These are phyloP conservation scores for Pollachius pollachius DNA, from an alignment of 2,113 vertebrate species.

Conservation along the genomic window DNA sequence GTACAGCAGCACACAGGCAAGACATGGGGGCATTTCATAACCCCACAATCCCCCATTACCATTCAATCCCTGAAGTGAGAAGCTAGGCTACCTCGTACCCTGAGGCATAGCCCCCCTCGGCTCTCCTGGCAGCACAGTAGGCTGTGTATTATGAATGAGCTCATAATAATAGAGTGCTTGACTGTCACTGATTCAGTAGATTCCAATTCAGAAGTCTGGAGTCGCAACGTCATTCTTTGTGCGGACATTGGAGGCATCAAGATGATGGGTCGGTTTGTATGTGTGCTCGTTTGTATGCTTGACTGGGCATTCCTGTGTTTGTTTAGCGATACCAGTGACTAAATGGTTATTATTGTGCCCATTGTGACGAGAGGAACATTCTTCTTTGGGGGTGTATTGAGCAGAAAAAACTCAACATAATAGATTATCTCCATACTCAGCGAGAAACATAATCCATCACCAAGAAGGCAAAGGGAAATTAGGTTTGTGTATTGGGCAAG, in stretches of 20 bases:
- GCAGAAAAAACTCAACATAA: slow-evolving; percentile 53
- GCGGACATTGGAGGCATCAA: too few relatives aligned
- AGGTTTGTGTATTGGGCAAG: slow-evolving; percentile 25
- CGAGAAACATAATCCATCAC: slow-evolving; percentile 56
- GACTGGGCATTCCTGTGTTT: slow-evolving; percentile 12
- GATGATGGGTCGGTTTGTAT: background rate
- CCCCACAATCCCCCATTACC: background rate
- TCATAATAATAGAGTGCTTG: slow-evolving; percentile 11
- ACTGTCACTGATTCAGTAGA: too few relatives aligned
- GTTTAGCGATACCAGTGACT: slow-evolving; percentile 43
- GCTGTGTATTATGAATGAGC: too few relatives aligned
- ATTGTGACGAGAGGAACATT: slow-evolving; percentile 38
- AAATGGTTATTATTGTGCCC: slow-evolving; percentile 44
- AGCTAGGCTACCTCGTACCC: background rate
- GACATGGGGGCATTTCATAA: too few relatives aligned
- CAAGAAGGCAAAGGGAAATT: slow-evolving; percentile 43
- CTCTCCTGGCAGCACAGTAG: too few relatives aligned
- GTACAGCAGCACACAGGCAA: too few relatives aligned
- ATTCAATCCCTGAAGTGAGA: slow-evolving; percentile 1
- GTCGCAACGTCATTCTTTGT: too few relatives aligned
- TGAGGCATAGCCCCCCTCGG: too few relatives aligned
- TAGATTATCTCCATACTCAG: slow-evolving; percentile 42
- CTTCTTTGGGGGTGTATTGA: slow-evolving; percentile 38
- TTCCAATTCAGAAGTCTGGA: background rate
- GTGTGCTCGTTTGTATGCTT: slow-evolving; percentile 16